Base-by-base conservation (phyloP, 1,140 invertebrate genomes). In the Lamellibrachia luymesi region DNA sequence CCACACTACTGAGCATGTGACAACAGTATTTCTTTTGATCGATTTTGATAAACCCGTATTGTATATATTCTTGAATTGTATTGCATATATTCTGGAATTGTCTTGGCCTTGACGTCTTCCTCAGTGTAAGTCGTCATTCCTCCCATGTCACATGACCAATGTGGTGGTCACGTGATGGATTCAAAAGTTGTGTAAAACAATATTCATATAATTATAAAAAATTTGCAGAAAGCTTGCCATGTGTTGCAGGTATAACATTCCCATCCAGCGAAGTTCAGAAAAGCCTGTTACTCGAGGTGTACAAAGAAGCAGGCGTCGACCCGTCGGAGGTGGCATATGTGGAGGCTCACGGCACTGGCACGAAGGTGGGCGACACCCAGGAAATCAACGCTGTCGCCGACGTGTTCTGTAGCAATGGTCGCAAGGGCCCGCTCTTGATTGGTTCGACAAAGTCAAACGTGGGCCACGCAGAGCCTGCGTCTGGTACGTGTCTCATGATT, bases 381-480 rank as follows among this genome's bases (percentile, higher is more conserved):
- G 99, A 99, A 97, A 97, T 99, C 0, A 99, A 99, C 95, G 98
- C 98, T 0, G 98, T 99, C 93, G 98, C 98, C 0, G 98, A 98
- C 92, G 97, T 99, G 50, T 99, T 99, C 96, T 99, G 98, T 96
- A 98, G 98, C 95, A 97, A 98, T 93, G 97, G 93, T 90, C 27
- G 90, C 50, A 91, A 97, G 17, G 96, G 96, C 0, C 98, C 99
- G 2, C 96, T 99, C 38, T 95, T 99, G 2, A 97, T 99, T 95
- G 99, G 99, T 2, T 99, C 99, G 0, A 98, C 99, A 0, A 99
- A 99, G 96, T 99, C 98, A 2, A 99, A 99, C 96, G 99, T 99
- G 98, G 99, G 99, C 0, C 99, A 99, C 95, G 97, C 98, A 5
- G 99, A 99, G 96, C 98, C 98, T 5, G 98, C 98, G 0, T 99